phyloP scores from a whole-genome alignment of 2,113 vertebrate genomes.

The Sinosuthora webbiana region DNA sequence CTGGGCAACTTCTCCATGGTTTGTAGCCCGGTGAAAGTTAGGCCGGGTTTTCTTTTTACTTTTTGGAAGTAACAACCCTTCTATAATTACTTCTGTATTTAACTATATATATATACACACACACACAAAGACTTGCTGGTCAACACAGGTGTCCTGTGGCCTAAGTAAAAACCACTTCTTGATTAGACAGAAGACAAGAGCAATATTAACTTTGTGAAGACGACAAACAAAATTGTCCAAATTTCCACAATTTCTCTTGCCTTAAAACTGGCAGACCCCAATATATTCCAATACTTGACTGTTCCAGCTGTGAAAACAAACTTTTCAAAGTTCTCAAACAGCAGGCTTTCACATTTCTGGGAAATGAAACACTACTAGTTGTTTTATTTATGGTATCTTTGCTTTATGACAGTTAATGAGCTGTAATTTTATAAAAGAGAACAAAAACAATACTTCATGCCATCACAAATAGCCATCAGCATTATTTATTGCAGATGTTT shows the following conservation, averaged over 20 bases:
- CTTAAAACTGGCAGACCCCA: slow-evolving; percentile 21
- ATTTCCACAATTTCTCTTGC: slow-evolving; percentile 13
- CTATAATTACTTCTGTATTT: neutral
- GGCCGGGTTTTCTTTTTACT: neutral
- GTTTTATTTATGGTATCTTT: slow-evolving; percentile 66
- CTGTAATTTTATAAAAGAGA: slow-evolving; percentile 65
- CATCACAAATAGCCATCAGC: slow-evolving; percentile 71
- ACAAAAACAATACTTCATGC: slow-evolving; percentile 58
- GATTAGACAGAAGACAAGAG: neutral
- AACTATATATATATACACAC: neutral
- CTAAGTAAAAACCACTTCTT: neutral
- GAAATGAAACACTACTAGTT: slow-evolving; percentile 67
- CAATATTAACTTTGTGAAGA: neutral
- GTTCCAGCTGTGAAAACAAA: slow-evolving; percentile 70
- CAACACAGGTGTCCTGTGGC: neutral
- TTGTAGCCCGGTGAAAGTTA: neutral
- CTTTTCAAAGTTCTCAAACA: slow-evolving; percentile 66
- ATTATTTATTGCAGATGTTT: slow-evolving; percentile 73
- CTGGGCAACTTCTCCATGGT: neutral
- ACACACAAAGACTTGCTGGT: neutral
- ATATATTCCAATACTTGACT: slow-evolving; percentile 47
- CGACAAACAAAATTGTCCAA: neutral
- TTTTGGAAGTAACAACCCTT: neutral
- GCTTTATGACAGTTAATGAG: slow-evolving; percentile 57
- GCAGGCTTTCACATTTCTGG: slow-evolving; percentile 66